Conservation (phyloP, 2,888 invertebrate genomes). For the Tyria jacobaeae region DNA sequence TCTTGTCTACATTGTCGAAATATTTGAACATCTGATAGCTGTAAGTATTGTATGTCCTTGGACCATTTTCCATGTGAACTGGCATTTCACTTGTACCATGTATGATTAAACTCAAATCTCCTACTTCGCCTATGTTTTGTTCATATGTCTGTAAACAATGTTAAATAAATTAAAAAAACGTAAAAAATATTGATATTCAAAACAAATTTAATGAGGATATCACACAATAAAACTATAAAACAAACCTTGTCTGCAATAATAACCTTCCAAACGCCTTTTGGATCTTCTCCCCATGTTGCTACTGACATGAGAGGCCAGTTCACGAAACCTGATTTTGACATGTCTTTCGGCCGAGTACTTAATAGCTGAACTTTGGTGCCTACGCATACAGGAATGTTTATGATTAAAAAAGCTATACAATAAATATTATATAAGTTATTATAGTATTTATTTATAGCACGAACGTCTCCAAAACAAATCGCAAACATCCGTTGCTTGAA, state of each 20-base stretch:
- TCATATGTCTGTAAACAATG: slow-evolving; percentile 65
- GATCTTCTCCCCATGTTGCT: slow-evolving; percentile 96
- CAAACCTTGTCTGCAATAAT: slow-evolving; percentile 80
- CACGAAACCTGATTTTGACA: slow-evolving; percentile 89
- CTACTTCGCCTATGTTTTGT: slow-evolving; percentile 87
- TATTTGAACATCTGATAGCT: slow-evolving; percentile 60
- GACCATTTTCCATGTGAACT: slow-evolving; percentile 86
- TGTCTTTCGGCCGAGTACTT: slow-evolving; percentile 89
- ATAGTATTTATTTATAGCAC: too few relatives aligned
- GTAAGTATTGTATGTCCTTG: slow-evolving; percentile 84
- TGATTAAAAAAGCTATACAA: too few relatives aligned
- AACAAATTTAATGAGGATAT: neutral
- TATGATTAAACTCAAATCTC: slow-evolving; percentile 87
- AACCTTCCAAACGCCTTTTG: slow-evolving; percentile 89
- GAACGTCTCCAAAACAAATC: slow-evolving; percentile 7
- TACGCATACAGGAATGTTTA: slow-evolving; percentile 57
- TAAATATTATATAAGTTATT: too few relatives aligned
- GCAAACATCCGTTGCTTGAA: slow-evolving; percentile 16
- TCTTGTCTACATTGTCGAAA: slow-evolving; percentile 38
- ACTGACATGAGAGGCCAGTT: slow-evolving; percentile 96
- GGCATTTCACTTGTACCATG: slow-evolving; percentile 91
- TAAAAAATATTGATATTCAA: neutral
- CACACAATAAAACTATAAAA: slow-evolving; percentile 49
- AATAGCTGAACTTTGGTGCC: slow-evolving; percentile 91
- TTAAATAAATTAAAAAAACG: neutral